Conservation (phyloP, 2,797 vertebrate genomes). For the Darevskia mixta region DNA sequence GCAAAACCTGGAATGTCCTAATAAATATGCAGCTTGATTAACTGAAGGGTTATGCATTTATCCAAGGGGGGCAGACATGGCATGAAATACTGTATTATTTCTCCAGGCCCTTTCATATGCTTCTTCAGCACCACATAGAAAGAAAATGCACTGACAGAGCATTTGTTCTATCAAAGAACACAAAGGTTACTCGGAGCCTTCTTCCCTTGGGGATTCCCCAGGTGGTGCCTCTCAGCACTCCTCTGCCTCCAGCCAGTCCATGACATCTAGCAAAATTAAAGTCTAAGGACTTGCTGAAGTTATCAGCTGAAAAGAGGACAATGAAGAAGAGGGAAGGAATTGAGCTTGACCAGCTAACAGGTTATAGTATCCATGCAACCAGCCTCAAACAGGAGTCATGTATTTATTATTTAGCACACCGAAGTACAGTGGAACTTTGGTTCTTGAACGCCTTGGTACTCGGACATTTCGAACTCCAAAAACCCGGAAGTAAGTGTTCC, state of each 20-base stretch:
- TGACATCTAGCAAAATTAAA: too few relatives aligned
- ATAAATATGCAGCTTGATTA: background rate
- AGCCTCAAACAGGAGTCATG: background rate
- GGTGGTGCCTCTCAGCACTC: too few relatives aligned
- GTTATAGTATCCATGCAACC: background rate
- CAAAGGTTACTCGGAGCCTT: background rate
- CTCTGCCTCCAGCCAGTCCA: too few relatives aligned
- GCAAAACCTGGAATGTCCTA: background rate
- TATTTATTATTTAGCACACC: background rate
- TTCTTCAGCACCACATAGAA: background rate
- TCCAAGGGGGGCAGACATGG: background rate
- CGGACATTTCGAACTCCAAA: too few relatives aligned
- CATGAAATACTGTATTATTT: background rate
- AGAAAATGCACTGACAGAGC: background rate
- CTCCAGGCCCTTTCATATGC: background rate
- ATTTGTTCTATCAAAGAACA: background rate
- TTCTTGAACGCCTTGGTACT: too few relatives aligned
- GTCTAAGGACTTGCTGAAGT: too few relatives aligned
- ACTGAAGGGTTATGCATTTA: background rate
- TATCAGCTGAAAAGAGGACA: too few relatives aligned
- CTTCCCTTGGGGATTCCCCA: too few relatives aligned
- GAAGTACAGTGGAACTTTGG: background rate
- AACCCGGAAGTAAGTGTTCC: too few relatives aligned
- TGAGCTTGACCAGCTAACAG: background rate
- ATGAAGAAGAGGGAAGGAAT: background rate